These are phyloP conservation scores for Pollenia griseotomentosa DNA, from an alignment of 2,888 invertebrate species.

Conservation along the genomic window DNA sequence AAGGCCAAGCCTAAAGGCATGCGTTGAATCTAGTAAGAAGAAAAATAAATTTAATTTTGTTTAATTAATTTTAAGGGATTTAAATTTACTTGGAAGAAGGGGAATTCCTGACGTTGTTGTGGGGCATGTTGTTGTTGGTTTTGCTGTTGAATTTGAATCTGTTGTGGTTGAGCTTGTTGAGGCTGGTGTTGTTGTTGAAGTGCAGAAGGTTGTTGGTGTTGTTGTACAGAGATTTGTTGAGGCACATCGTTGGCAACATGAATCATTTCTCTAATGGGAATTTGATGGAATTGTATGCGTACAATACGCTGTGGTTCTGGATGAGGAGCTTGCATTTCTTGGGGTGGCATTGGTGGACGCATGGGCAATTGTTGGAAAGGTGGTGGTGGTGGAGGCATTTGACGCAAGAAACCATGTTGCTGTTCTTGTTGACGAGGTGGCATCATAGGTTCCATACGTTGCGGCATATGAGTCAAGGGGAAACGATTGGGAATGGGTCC, in stretches of 20 bases:
- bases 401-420: constrained; percentile 80
- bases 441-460: constrained; percentile 77
- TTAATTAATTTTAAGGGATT: neutral
- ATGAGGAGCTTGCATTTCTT: constrained; percentile 85
- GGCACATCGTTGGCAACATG: constrained; percentile 83
- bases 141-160: constrained; percentile 22
- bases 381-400: constrained; percentile 82
- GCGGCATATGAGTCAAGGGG: constrained; percentile 85
- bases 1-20: constrained; percentile 83
- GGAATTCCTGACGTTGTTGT: constrained; percentile 79
- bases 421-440: constrained; percentile 80
- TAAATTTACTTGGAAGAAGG: constrained; percentile 76
- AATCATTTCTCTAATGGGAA: constrained; percentile 84
- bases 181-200: constrained; percentile 49
- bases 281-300: constrained; percentile 84
- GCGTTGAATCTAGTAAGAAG: constrained; percentile 80
- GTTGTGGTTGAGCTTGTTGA: constrained; percentile 34
- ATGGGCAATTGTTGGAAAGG: constrained; percentile 84
- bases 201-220: constrained; percentile 70
- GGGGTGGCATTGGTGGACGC: constrained; percentile 83
- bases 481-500: constrained; percentile 85
- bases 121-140: constrained; percentile 78
- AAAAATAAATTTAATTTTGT: neutral
- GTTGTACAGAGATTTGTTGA: constrained; percentile 80
- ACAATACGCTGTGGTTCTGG: constrained; percentile 83